phyloP scores from a whole-genome alignment of 2,113 vertebrate genomes.

The Phainopepla nitens region DNA sequence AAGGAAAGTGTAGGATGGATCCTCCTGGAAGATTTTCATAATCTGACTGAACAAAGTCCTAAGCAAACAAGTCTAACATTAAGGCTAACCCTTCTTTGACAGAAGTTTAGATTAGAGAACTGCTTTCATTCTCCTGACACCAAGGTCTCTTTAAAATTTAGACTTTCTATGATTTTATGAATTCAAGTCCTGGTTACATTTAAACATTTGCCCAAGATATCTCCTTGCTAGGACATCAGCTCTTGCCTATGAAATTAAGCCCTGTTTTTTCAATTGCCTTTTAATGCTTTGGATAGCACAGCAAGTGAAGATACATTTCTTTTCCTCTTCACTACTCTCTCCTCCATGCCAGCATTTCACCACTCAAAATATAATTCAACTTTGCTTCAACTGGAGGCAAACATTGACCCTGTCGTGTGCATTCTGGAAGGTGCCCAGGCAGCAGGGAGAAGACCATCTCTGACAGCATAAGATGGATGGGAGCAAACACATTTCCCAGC shows the following conservation, averaged over 20 bases:
- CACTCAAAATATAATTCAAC: background rate
- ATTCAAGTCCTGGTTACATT: background rate
- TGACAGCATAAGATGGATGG: background rate
- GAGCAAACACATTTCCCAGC: background rate
- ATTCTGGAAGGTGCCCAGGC: background rate
- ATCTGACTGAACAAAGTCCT: background rate
- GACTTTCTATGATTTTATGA: background rate
- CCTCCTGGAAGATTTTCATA: background rate
- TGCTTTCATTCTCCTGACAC: background rate
- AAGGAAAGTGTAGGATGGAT: background rate
- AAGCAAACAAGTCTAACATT: background rate
- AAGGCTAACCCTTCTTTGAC: background rate
- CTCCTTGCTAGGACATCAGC: background rate
- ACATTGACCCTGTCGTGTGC: accelerated
- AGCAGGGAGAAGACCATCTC: background rate
- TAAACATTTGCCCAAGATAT: background rate
- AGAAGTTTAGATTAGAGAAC: background rate
- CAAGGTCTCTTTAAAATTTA: background rate
- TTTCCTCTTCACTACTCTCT: background rate
- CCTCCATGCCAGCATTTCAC: background rate
- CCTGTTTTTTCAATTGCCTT: background rate
- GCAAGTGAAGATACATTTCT: background rate
- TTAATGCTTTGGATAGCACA: background rate
- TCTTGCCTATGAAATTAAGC: background rate
- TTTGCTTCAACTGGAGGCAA: background rate